phyloP scores from a whole-genome alignment of 2,888 invertebrate species.

The Orthosia gracilis region DNA sequence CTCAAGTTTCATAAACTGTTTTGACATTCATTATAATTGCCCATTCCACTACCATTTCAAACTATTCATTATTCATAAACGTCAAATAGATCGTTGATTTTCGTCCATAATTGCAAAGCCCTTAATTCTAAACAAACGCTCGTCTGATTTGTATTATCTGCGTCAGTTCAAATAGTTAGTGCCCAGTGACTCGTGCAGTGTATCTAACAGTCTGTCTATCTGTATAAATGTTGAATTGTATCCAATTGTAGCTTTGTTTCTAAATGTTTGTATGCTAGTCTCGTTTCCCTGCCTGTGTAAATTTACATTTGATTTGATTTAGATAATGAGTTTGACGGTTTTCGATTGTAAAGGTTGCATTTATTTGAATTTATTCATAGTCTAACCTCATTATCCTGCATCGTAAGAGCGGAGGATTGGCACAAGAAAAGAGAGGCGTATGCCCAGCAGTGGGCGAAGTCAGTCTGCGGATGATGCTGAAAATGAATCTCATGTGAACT shows the following conservation, averaged over 20 bases:
- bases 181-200: conserved; percentile 49
- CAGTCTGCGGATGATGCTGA: too few relatives aligned
- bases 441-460: too few relatives aligned
- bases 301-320: background rate
- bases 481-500: too few relatives aligned
- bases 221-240: conserved; percentile 3
- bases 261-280: background rate
- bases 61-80: background rate
- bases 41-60: conserved; percentile 1
- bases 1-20: background rate
- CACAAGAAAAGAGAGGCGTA: too few relatives aligned
- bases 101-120: conserved; percentile 23
- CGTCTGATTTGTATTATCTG: conserved; percentile 46
- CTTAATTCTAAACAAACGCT: conserved; percentile 55
- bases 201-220: conserved; percentile 26
- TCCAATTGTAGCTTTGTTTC: background rate
- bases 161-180: conserved; percentile 57
- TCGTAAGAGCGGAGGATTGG: too few relatives aligned
- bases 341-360: background rate
- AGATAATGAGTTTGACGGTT: background rate
- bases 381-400: background rate
- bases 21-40: conserved; percentile 25
- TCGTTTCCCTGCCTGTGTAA: background rate
- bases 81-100: conserved; percentile 21
- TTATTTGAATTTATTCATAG: background rate